Conservation (phyloP, 2,113 vertebrate genomes). For the Leptosomus discolor region DNA sequence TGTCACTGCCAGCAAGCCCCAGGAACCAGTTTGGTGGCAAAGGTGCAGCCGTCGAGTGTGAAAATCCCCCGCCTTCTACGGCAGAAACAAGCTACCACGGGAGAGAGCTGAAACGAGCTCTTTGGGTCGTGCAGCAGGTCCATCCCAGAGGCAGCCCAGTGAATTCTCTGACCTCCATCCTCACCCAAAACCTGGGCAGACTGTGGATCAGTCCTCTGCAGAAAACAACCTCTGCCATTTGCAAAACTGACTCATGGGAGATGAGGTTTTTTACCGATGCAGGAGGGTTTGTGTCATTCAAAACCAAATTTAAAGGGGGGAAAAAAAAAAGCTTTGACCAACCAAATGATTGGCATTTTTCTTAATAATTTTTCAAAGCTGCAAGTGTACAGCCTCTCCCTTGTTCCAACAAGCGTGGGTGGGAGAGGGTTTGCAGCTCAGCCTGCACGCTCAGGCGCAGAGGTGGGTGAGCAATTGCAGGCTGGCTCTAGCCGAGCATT, state of each 20-base stretch:
- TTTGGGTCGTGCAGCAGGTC: background rate
- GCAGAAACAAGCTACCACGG: accelerated
- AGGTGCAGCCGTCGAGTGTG: accelerated
- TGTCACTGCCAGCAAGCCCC: background rate
- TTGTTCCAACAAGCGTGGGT: slow-evolving; percentile 12
- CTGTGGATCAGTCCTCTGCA: background rate
- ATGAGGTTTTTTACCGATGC: background rate
- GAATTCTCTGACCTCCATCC: background rate
- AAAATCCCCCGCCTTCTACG: accelerated
- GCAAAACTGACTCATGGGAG: accelerated
- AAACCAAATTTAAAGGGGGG: background rate
- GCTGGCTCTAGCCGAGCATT: background rate
- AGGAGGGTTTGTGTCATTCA: background rate
- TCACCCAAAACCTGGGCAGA: background rate
- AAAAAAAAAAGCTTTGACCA: background rate
- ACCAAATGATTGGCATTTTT: background rate
- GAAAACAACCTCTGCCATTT: background rate
- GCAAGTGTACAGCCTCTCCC: background rate
- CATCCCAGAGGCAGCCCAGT: background rate
- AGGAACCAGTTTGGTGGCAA: background rate
- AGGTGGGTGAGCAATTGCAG: background rate
- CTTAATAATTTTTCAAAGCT: background rate
- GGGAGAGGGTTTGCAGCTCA: slow-evolving; percentile 6
- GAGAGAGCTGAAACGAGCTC: background rate
- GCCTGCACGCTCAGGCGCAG: background rate